Conservation (phyloP, 2,113 vertebrate genomes). For the Balaeniceps rex region DNA sequence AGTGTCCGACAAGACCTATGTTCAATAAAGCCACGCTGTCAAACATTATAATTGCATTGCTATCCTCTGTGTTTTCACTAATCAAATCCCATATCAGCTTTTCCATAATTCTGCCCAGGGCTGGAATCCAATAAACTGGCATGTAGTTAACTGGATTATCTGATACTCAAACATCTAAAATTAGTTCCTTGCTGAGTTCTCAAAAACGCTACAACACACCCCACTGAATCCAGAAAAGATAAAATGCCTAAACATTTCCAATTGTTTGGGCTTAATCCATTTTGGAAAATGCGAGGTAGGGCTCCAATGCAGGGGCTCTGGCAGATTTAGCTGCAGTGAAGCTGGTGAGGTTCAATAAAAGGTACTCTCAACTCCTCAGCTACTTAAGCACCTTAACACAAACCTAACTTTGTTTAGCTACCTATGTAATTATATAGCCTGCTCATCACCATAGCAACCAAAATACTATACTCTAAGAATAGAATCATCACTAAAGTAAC, state of each 20-base stretch:
- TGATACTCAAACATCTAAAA: conserved; percentile 25
- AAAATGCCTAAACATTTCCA: neutral
- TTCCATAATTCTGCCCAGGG: neutral
- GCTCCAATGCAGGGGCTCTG: neutral
- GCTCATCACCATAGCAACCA: neutral
- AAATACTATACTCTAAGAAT: neutral
- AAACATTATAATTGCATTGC: neutral
- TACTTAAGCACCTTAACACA: neutral
- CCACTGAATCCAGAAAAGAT: neutral
- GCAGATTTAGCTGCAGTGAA: neutral
- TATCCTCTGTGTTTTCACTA: neutral
- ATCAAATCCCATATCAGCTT: conserved; percentile 1
- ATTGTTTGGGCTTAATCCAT: neutral
- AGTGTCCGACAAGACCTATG: neutral
- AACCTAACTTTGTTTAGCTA: neutral
- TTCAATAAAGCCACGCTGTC: neutral
- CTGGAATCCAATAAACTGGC: conserved; percentile 11
- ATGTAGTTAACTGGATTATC: conserved; percentile 4
- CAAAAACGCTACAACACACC: neutral
- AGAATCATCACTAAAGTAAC: neutral
- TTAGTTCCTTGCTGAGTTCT: neutral
- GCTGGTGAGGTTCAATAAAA: neutral
- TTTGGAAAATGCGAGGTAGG: neutral
- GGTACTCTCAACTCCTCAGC: neutral
- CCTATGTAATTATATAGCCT: neutral